Base-by-base conservation (phyloP, 2,888 invertebrate species). In the Agrypnus murinus region DNA sequence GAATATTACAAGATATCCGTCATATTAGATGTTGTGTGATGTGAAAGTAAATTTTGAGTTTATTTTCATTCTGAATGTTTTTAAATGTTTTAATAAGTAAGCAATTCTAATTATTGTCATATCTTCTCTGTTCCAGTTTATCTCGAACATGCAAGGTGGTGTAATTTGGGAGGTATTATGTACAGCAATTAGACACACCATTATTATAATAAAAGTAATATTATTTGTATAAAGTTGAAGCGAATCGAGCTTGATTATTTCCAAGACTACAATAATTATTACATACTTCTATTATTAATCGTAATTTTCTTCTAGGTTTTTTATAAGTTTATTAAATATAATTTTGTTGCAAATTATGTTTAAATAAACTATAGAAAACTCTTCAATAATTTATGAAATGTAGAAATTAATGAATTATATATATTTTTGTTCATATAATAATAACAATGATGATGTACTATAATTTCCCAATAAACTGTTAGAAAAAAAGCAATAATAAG, bases 391-490 rank as follows among this genome's bases (percentile, higher is more conserved):
- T 32, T 36, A 15, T 53, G 53, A 17, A 15, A 36, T 55, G 55
- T 55, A 55, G 55, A n/a, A n/a, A 55, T 55, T 55, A 55, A 31
- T 25, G n/a, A 48, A 25, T 48, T 55, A n/a, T 55, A 55, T 43
- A 34, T 55, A 25, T 59, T 59, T 59, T 31, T 59, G 43, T 59
- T 59, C 40, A 36, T 59, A 43, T 38, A 53, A 53, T 17, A 9
- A 48, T 8, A 46, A 15, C 36, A 46, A 48, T 12, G 12, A 40
- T 58, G 55, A 43, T 69, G 19, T 65, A 72, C 43, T 17, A 34
- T 48, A 36, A 34, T 55, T 55, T 55, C 55, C 17, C 36, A 55
- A 55, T 55, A 38, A 55, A 55, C 55, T 55, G 55, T 55, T 55
- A 55, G 55, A 55, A 55, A 55, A 55, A 55, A 25, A 5, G n/a